Percentiles rank a stretch among this genome's conserved stretches.
Evolutionary conservation across 1,140 invertebrate genomes (phyloP).

Genomic region (Hyposmocoma kahamanoa): DNA sequence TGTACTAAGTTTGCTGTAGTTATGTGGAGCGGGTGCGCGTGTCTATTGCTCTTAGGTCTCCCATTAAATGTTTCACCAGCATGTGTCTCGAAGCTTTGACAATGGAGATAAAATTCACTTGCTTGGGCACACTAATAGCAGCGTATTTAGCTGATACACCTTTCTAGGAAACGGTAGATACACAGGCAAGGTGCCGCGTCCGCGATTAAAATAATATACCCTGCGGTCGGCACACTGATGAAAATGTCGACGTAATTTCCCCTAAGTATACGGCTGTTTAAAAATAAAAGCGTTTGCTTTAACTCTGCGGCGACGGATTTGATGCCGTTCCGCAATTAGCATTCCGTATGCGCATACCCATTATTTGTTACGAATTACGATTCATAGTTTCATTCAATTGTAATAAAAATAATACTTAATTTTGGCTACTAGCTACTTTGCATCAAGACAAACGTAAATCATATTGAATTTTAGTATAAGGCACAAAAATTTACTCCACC

Average conservation of each 20-base stretch:
- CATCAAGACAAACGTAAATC: too few species aligned
- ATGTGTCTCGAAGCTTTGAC: too few species aligned
- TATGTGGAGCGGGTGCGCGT: too few species aligned
- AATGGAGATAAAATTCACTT: too few species aligned
- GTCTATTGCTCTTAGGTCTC: too few species aligned
- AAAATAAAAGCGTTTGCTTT: conserved; percentile 56
- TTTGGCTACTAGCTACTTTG: too few species aligned
- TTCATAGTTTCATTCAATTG: conserved; percentile 15
- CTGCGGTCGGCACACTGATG: conserved; percentile 52
- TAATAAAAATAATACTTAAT: too few species aligned
- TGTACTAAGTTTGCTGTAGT: too few species aligned
- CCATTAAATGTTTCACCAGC: too few species aligned
- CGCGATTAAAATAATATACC: conserved; percentile 63
- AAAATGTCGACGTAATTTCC: conserved; percentile 56
- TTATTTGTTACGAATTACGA: conserved; percentile 17
- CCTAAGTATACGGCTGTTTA: conserved; percentile 56
- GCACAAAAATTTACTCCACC: too few species aligned
- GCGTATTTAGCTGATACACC: not conserved
- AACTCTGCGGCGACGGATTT: conserved; percentile 43
- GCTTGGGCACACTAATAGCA: not conserved
- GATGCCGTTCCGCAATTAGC: conserved; percentile 41
- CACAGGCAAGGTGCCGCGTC: conserved; percentile 29
- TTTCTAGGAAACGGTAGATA: conserved; percentile 1
- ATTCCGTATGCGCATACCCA: conserved; percentile 18
- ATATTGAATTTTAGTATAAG: too few species aligned